Evolutionary conservation across 2,888 invertebrate species (phyloP), one percentile per base, ranked within the genome.

Genomic region (Mycalesis mineus): DNA sequence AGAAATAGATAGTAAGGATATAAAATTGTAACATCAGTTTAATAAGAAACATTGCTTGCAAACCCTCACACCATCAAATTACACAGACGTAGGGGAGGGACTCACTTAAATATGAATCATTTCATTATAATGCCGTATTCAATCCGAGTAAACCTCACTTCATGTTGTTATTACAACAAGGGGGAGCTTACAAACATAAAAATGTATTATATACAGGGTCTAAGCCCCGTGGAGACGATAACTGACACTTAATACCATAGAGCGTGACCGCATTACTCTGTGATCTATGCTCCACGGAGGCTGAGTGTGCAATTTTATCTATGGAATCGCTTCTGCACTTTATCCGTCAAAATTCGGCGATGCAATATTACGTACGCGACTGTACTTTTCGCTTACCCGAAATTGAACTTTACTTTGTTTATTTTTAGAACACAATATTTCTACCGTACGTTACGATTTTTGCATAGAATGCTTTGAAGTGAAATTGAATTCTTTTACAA

Each of bases 81-180:
- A 83, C 77, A 80, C 74, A 72, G 73, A 70, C 73, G 75, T 75
- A 76, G 86, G 88, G 88, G 86, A 84, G 80, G 80, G 75, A 88
- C 88, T 88, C 87, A 89, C 88, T 89, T 89, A 88, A 88, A 89
- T 89, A 89, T 89, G 89, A 88, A 89, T 89, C 88, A 89, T 88
- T 89, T 88, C 88, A 88, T 89, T 89, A 89, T 89, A 89, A 89
- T 88, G 72, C 88, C 84, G 81, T 87, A 88, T 88, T 89, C 87
- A 89, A 89, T 89, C 86, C 88, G 78, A 82, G 84, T 84, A 86
- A 86, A 86, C 83, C 87, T 87, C 83, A 86, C 87, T 88, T 82
- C 84, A 84, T 84, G 84, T 81, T 83, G 80, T 80, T 86, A 84
- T 86, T 85, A 79, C 81, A 81, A 69, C 63, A 67, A 84, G 87